Percentiles rank a stretch among this genome's conserved stretches.
These are phyloP conservation scores for Baronia brevicornis DNA, from an alignment of 2,888 invertebrate genomes.

Conservation along the genomic window DNA sequence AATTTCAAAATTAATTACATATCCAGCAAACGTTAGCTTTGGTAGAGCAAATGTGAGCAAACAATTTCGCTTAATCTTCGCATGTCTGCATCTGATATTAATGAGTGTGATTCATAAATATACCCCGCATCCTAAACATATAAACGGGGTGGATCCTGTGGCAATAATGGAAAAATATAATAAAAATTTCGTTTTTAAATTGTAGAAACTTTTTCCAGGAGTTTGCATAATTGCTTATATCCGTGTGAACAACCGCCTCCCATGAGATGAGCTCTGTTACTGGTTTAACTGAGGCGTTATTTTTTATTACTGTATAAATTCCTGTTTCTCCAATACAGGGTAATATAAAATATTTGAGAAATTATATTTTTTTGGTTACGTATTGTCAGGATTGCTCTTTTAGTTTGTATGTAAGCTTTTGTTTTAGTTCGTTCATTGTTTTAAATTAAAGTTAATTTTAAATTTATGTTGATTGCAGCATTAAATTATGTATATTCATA, in stretches of 20 bases:
- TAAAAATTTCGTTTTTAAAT: conserved; percentile 15
- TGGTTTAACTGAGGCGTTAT: conserved; percentile 47
- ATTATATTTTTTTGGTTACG: too few relatives aligned
- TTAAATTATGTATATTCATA: too few relatives aligned
- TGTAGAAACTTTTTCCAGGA: conserved; percentile 8
- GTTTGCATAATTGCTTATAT: conserved; percentile 32
- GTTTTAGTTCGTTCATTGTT: too few relatives aligned
- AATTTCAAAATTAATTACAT: conserved; percentile 13
- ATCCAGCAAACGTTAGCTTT: conserved; percentile 1
- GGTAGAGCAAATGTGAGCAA: conserved; percentile 15
- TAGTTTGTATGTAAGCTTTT: too few relatives aligned
- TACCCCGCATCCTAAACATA: conserved; percentile 16
- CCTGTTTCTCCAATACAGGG: conserved; percentile 26
- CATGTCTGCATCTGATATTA: conserved; percentile 16
- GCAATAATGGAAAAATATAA: conserved; percentile 15
- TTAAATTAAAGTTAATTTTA: too few relatives aligned
- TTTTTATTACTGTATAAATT: conserved; percentile 46
- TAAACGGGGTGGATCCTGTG: conserved; percentile 11
- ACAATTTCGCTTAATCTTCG: conserved; percentile 18
- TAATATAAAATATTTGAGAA: conserved; percentile 20
- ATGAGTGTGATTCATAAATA: conserved; percentile 17
- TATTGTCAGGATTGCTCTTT: too few relatives aligned
- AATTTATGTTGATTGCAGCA: too few relatives aligned
- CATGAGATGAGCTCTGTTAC: conserved; percentile 32
- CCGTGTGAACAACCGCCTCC: conserved; percentile 28